Base-by-base conservation (phyloP, 1,140 invertebrate genomes). In the Pseudoatta argentina region DNA sequence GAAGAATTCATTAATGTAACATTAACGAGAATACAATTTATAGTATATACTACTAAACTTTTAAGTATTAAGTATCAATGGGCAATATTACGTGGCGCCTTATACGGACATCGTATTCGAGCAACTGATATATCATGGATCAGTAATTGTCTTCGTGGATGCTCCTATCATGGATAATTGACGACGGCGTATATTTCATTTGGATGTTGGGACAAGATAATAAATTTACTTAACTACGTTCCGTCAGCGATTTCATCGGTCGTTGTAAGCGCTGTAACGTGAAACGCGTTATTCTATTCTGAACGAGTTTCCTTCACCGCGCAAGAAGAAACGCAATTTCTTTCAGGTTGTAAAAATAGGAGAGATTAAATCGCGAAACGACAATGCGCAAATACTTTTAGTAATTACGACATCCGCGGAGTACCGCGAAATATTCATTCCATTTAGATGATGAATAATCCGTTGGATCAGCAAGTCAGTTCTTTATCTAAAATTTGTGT, bases 201-300 rank as follows among this genome's bases (percentile, higher is more conserved):
- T 30, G 72, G 72, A 30, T 71, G 67, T 44, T 77, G n/a, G 21
- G 63, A 30, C 77, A 63, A 51, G 55, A 87, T 83, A 79, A 85
- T 85, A 88, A 88, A 89, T 89, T 89, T 73, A 57, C 87, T 78
- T 85, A 89, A 88, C 78, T 85, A 88, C 61, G 77, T 67, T 34
- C 51, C 63, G 87, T 78, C 75, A 53, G 55, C 61, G 69, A 55
- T 88, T 88, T 81, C 51, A 39, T 64, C 55, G 24, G 30, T 27
- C 18, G 27, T 79, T 79, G 73, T 79, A 78, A 76, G 79, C 63
- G 34, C 39, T 76, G 86, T 77, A 87, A 85, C 61, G 51, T 53
- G 86, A 87, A 67, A 87, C 86, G 72, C 57, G 48, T 51, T 39
- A 57, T 27, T 24, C n/a, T 14, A 48, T 77, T 76, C n/a, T 72